Evolutionary conservation across 2,888 invertebrate species (phyloP).

Genomic region (Acanthoscelides obtectus): DNA sequence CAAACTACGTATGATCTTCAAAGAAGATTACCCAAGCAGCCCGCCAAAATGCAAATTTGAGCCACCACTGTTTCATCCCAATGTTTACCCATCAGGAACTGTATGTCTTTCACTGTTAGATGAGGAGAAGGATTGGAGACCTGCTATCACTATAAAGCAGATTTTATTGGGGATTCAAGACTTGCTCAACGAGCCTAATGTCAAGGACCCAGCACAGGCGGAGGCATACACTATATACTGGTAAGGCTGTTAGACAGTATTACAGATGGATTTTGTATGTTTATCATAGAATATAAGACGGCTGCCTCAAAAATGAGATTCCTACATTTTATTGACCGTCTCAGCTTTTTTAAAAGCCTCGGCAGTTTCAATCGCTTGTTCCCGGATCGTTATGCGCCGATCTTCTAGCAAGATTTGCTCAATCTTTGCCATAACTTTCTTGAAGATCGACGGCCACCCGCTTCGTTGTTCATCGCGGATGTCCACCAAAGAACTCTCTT

Average conservation of each 20-base stretch:
- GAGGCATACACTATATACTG: conserved; percentile 98
- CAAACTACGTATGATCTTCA: conserved; percentile 96
- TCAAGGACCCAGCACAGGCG: conserved; percentile 98
- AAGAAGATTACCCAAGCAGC: conserved; percentile 98
- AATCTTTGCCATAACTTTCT: too few species aligned
- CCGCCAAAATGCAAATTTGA: conserved; percentile 99
- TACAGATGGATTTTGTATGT: not conserved
- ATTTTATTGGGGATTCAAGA: conserved; percentile 97
- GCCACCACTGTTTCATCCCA: conserved; percentile 97
- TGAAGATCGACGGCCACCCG: too few species aligned
- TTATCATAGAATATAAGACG: too few species aligned
- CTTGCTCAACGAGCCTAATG: conserved; percentile 94
- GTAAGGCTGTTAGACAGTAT: conserved; percentile 44
- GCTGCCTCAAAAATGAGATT: too few species aligned
- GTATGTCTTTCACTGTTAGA: conserved; percentile 94
- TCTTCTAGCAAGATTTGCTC: too few species aligned
- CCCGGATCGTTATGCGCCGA: too few species aligned
- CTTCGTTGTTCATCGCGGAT: too few species aligned
- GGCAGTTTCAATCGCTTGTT: too few species aligned
- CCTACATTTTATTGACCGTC: too few species aligned
- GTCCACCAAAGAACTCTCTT: too few species aligned
- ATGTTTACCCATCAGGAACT: conserved; percentile 90
- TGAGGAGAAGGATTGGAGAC: conserved; percentile 98
- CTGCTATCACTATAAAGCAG: conserved; percentile 98
- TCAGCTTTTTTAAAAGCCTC: too few species aligned